Base-by-base conservation (phyloP, 2,113 vertebrate species). In the Geothlypis trichas region DNA sequence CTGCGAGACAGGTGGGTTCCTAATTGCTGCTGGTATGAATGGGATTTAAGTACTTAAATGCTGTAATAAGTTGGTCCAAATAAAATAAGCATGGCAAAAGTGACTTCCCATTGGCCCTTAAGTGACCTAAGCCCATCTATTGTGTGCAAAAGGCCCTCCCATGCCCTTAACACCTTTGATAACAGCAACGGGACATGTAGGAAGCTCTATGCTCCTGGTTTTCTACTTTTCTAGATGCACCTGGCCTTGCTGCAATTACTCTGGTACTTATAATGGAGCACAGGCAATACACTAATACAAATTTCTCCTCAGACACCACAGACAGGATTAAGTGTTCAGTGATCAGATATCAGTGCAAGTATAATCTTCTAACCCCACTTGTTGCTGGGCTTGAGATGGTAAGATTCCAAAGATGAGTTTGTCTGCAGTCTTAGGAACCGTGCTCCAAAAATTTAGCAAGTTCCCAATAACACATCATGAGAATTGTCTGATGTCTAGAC, bases 391-490 rank as follows among this genome's bases (percentile, higher is more conserved):
- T 75, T 81, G 37, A 78, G 47, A 65, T 28, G 1, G 0, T 15
- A 59, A 37, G 41, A 93, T 65, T 90, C 66, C 90, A 87, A 79
- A 96, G 71, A 51, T 31, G 58, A 91, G 31, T 39, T 46, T 46
- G 19, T 59, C 46, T 3, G 1, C 30, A 26, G 37, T 37, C 49
- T 47, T 28, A n/a, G 3, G n/a, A 65, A 46, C 3, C 31, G 35
- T 52, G 28, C 19, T 57, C 44, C 24, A 69, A 33, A 13, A 37
- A 17, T 59, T 61, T 37, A 69, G 26, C 0, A 5, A 62, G 51
- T 19, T 87, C 68, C n/a, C n/a, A 61, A 0, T 31, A 85, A 72
- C 0, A 0, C 11, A 57, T 61, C 6, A 13, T 27, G 19, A 69
- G 49, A 73, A 18, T 88, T 69, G 54, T 41, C 35, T 4, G 4